Evolutionary conservation across 2,888 invertebrate species (phyloP).

Genomic region (Spisula subtruncata): DNA sequence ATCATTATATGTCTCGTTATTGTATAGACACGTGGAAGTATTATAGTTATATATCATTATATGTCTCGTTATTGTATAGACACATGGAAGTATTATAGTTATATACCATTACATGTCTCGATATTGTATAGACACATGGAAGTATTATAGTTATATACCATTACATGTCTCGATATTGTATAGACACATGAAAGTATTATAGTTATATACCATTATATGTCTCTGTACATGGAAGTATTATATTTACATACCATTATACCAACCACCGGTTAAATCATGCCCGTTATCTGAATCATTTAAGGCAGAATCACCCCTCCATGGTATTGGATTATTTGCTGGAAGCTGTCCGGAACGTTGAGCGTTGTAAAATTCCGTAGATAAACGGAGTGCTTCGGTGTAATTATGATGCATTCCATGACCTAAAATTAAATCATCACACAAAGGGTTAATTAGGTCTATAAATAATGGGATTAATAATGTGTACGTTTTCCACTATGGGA

Average conservation of each 20-base stretch:
- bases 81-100: too few relatives aligned
- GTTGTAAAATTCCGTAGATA: conserved; percentile 77
- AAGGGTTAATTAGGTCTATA: background rate
- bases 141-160: too few relatives aligned
- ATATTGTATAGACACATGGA: too few relatives aligned
- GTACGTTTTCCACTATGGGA: too few relatives aligned
- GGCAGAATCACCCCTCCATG: conserved; percentile 74
- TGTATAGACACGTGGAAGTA: too few relatives aligned
- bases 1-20: too few relatives aligned
- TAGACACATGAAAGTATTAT: too few relatives aligned
- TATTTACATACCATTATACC: conserved; percentile 76
- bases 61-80: too few relatives aligned
- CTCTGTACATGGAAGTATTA: too few relatives aligned
- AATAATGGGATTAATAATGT: background rate
- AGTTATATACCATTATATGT: conserved; percentile 75
- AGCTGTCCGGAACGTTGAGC: conserved; percentile 78
- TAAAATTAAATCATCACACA: background rate
- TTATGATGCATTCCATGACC: conserved; percentile 29
- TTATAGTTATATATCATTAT: too few relatives aligned
- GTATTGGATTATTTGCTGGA: conserved; percentile 70
- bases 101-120: too few relatives aligned
- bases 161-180: too few relatives aligned
- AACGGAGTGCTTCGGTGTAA: conserved; percentile 68
- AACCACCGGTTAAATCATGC: conserved; percentile 76
- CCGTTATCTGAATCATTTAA: conserved; percentile 71